phyloP scores from a whole-genome alignment of 2,797 vertebrate genomes.

The Echeneis naucrates region DNA sequence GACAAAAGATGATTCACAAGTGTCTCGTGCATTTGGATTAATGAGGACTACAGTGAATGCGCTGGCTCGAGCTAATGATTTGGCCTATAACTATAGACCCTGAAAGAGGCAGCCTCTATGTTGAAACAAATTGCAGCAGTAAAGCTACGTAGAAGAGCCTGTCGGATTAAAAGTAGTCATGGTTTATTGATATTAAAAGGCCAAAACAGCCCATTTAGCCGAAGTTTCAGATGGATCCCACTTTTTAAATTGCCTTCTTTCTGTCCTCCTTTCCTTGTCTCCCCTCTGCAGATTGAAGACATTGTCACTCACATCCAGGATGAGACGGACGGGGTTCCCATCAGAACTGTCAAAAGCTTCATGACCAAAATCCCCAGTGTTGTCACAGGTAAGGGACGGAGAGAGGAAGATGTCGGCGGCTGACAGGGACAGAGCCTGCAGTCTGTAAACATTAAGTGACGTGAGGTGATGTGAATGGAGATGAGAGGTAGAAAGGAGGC shows the following conservation, averaged over 20 bases:
- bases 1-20: neutral
- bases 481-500: neutral
- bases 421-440: neutral
- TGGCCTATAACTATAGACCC: neutral
- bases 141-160: neutral
- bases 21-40: neutral
- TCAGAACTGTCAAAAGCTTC: conserved; percentile 99
- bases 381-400: conserved; percentile 89
- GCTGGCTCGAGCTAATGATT: neutral
- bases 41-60: neutral
- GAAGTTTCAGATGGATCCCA: conserved; percentile 1
- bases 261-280: neutral
- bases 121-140: neutral
- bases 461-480: conserved; percentile 5
- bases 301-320: conserved; percentile 95
- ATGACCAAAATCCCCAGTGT: conserved; percentile 99
- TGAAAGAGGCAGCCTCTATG: neutral
- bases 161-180: neutral
- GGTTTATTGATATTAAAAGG: neutral
- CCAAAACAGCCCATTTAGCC: neutral
- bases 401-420: neutral
- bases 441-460: conserved; percentile 5
- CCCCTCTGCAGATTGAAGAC: conserved; percentile 91
- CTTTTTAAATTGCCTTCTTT: neutral
- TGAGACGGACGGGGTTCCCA: conserved; percentile 94